These are phyloP conservation scores for Hirtodrosophila duncani DNA, from an alignment of 2,888 invertebrate genomes.

Conservation along the genomic window DNA sequence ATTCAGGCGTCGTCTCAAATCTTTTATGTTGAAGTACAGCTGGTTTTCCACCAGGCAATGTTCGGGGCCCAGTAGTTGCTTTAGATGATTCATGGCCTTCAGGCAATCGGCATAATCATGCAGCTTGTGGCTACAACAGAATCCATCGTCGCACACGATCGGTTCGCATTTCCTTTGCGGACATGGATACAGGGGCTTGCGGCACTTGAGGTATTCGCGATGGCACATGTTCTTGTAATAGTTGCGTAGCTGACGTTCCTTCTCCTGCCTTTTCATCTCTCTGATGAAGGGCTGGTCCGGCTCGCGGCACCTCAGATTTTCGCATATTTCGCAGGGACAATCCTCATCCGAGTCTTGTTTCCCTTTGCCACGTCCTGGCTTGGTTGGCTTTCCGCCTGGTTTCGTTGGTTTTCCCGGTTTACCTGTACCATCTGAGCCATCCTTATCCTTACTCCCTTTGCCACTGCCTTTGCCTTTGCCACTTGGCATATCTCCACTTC, in stretches of 20 bases:
- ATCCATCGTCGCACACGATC: slow-evolving; percentile 18
- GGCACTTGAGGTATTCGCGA: slow-evolving; percentile 13
- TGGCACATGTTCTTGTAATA: slow-evolving; percentile 22
- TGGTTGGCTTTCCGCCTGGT: background rate
- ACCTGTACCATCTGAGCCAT: background rate
- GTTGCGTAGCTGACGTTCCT: slow-evolving; percentile 13
- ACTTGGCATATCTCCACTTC: too few relatives aligned
- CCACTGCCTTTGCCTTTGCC: background rate
- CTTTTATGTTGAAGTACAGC: slow-evolving; percentile 28
- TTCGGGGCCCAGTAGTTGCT: slow-evolving; percentile 25
- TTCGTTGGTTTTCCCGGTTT: too few relatives aligned
- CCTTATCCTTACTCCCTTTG: background rate
- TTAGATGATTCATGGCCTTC: slow-evolving; percentile 36
- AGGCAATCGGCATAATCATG: slow-evolving; percentile 39
- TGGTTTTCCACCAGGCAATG: slow-evolving; percentile 19
- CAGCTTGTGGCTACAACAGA: slow-evolving; percentile 24
- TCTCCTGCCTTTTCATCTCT: slow-evolving; percentile 24
- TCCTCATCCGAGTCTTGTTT: slow-evolving; percentile 1
- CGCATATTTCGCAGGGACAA: slow-evolving; percentile 25
- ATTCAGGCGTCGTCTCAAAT: slow-evolving; percentile 35
- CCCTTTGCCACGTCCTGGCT: background rate
- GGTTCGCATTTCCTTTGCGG: slow-evolving; percentile 25
- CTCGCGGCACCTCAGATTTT: slow-evolving; percentile 14
- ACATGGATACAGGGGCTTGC: background rate
- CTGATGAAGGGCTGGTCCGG: slow-evolving; percentile 24